These are phyloP conservation scores for Tinea pellionella DNA, from an alignment of 2,888 invertebrate genomes.

Conservation along the genomic window DNA sequence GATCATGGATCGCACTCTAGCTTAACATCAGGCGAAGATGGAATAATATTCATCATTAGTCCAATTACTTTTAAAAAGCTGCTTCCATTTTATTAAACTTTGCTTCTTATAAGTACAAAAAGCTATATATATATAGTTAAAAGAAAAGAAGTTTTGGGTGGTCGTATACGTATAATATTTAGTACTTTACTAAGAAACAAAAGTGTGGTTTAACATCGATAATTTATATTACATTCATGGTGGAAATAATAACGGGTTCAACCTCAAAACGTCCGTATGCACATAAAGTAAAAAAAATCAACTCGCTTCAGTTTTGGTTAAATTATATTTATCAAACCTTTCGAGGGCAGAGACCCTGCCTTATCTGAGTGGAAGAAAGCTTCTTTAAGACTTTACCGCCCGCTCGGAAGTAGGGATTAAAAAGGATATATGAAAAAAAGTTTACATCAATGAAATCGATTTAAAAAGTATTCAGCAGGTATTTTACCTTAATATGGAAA, in stretches of 20 bases:
- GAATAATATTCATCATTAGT: too few species aligned
- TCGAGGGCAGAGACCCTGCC: constrained; percentile 32
- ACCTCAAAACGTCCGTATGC: background rate
- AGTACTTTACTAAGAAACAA: background rate
- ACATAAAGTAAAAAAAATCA: background rate
- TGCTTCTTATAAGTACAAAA: too few species aligned
- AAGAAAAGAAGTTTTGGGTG: constrained; percentile 1
- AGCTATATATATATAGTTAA: background rate
- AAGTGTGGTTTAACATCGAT: constrained; percentile 4
- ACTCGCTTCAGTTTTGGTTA: constrained; percentile 23
- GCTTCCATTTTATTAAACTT: too few species aligned
- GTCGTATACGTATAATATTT: background rate
- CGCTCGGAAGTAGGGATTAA: background rate
- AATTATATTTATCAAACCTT: constrained; percentile 35
- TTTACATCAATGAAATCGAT: background rate
- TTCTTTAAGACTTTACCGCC: constrained; percentile 23
- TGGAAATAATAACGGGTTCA: constrained; percentile 7
- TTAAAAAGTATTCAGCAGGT: too few species aligned
- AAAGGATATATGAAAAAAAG: background rate
- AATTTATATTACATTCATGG: constrained; percentile 10
- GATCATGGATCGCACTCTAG: too few species aligned
- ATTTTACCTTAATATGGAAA: too few species aligned
- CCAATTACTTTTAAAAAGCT: too few species aligned
- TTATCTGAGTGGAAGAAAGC: constrained; percentile 24
- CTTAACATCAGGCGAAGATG: too few species aligned